These are phyloP conservation scores for Apotomis capreana DNA, from an alignment of 2,888 invertebrate species.

Conservation along the genomic window DNA sequence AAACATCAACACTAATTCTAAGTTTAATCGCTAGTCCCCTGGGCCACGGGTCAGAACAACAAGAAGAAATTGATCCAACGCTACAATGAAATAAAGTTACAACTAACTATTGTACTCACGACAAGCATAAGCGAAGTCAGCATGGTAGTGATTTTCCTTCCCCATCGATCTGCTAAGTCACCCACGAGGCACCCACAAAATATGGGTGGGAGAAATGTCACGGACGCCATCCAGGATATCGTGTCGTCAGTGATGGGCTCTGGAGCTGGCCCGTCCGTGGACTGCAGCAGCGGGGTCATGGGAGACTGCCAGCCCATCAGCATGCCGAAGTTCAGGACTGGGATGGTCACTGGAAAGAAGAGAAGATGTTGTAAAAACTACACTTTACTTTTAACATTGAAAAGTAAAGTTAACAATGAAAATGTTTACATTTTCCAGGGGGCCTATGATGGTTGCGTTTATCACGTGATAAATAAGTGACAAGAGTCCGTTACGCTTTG, in stretches of 20 bases:
- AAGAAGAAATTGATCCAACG: no score
- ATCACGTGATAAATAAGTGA: no score
- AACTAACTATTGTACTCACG: slow-evolving; percentile 58
- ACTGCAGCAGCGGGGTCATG: slow-evolving; percentile 79
- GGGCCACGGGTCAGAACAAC: no score
- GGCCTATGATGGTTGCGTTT: no score
- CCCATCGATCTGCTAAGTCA: slow-evolving; percentile 78
- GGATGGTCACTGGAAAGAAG: slow-evolving; percentile 76
- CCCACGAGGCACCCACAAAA: slow-evolving; percentile 82
- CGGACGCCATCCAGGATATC: slow-evolving; percentile 83
- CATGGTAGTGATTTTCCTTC: slow-evolving; percentile 80
- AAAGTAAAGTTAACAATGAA: no score
- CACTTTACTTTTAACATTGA: no score
- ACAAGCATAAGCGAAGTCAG: slow-evolving; percentile 82
- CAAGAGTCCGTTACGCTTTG: no score
- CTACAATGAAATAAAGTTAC: no score
- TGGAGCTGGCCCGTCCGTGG: slow-evolving; percentile 73
- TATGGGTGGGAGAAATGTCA: slow-evolving; percentile 82
- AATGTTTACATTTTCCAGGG: no score
- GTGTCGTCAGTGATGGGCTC: slow-evolving; percentile 76
- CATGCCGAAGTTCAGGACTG: slow-evolving; percentile 82
- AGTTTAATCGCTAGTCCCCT: no score
- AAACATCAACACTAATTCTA: no score
- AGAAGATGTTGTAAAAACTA: slow-evolving; percentile 20
- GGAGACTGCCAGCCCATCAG: slow-evolving; percentile 84